These are phyloP conservation scores for Eugnorisma glareosa DNA, from an alignment of 2,888 invertebrate species.

Conservation along the genomic window DNA sequence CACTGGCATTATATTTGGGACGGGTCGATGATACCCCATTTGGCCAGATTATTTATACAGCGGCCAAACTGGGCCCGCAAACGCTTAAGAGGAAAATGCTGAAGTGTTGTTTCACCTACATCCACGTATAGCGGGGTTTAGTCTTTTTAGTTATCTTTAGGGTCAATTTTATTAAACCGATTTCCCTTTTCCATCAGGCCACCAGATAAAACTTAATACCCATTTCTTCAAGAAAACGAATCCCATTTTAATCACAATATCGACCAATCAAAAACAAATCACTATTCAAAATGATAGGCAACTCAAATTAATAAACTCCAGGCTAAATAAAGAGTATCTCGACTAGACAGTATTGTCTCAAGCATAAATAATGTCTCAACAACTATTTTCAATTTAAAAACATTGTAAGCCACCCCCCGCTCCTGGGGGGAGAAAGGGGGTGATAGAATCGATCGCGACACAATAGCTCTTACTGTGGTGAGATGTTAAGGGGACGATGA, in stretches of 20 bases:
- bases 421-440: slow-evolving; percentile 23
- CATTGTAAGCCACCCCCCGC: slow-evolving; percentile 44
- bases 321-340: slow-evolving; percentile 54
- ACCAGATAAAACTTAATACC: neutral
- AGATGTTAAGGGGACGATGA: slow-evolving; percentile 52
- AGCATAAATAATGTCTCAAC: slow-evolving; percentile 61
- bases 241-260: neutral
- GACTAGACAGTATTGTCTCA: slow-evolving; percentile 58
- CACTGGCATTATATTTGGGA: too few relatives aligned
- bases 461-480: slow-evolving; percentile 64
- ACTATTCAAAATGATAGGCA: slow-evolving; percentile 34
- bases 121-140: neutral
- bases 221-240: neutral
- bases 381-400: slow-evolving; percentile 71
- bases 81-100: too few relatives aligned
- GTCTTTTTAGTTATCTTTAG: neutral
- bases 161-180: neutral
- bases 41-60: too few relatives aligned
- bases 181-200: neutral
- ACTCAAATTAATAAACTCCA: slow-evolving; percentile 45
- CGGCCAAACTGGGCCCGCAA: too few relatives aligned
- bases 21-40: too few relatives aligned
- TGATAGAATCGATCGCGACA: slow-evolving; percentile 69
- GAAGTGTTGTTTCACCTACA: neutral
- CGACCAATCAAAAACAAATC: slow-evolving; percentile 23